Evolutionary conservation across 2,888 invertebrate species (phyloP).

Genomic region (Schizotus pectinicornis): DNA sequence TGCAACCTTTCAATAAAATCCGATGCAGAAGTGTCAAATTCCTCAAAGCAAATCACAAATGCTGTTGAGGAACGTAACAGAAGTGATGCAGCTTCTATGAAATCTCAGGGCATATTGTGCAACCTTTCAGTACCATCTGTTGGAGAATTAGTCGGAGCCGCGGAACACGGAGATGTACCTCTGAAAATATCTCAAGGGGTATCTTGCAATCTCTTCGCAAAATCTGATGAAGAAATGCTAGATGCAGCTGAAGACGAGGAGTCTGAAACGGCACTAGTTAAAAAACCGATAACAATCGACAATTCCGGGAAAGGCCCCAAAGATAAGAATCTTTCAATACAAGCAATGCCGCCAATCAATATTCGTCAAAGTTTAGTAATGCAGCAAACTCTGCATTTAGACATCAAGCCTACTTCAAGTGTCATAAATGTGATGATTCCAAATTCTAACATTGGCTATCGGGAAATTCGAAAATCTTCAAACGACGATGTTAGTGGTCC

Average conservation of each 20-base stretch:
- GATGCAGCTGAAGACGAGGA: constrained; percentile 1
- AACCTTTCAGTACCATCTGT: too few relatives aligned
- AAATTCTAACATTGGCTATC: constrained; percentile 14
- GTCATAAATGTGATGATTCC: constrained; percentile 4
- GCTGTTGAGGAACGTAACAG: too few relatives aligned
- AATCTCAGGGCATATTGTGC: too few relatives aligned
- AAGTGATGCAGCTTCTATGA: too few relatives aligned
- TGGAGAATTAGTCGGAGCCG: too few relatives aligned
- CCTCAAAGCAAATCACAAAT: too few relatives aligned
- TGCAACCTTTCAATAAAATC: too few relatives aligned
- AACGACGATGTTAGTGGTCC: neutral
- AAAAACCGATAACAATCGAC: neutral
- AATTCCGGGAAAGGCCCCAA: neutral
- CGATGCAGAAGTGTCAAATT: too few relatives aligned
- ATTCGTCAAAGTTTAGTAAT: constrained; percentile 61
- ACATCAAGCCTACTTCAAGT: constrained; percentile 57
- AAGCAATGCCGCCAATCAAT: constrained; percentile 54
- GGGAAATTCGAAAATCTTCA: constrained; percentile 3
- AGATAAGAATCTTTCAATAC: constrained; percentile 25
- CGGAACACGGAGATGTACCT: neutral
- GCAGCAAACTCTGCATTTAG: constrained; percentile 62
- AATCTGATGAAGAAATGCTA: neutral
- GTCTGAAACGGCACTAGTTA: constrained; percentile 5
- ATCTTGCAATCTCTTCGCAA: neutral
- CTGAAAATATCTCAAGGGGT: too few relatives aligned